Base-by-base conservation (phyloP, 2,888 invertebrate genomes). In the Acrobasis consociella region DNA sequence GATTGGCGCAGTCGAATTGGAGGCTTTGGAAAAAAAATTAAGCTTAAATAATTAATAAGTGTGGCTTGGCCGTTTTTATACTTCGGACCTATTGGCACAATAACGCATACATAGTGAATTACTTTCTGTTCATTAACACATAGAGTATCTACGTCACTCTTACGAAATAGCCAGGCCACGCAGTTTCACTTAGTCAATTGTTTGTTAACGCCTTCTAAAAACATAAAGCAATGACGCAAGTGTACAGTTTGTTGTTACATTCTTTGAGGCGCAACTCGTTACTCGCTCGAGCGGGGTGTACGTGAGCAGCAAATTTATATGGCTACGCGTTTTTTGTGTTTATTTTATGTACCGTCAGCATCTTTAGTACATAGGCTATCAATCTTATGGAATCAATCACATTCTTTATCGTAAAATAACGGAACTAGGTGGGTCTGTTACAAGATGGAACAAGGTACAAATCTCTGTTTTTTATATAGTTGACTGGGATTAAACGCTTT, bases 271-370 rank as follows among this genome's bases (percentile, higher is more conserved):
- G 7, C 39, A 56, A 16, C 55, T 56, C 55, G 39, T 42, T 56
- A 17, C 55, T 56, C 55, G 55, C 17, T 56, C 39, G 55, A 56
- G 55, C 39, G 42, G 39, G 16, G 39, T 56, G 42, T 56, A 56
- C 55, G 55, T 56, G 55, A 56, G 55, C 39, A 5, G 55, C 10
- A 37, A 56, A 56, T 16, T 42, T 56, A 55, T 56, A 56, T 39
- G 11, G 17, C 16, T 11, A 5, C 39, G 39, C 55, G 39, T 56
- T 10, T 56, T 39, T 5, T 16, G 5, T 39, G 39, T 56, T 9
- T 17, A 51, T 46, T 46, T 46, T 46, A 46, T 46, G 13, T 42
- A 39, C 16, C 17, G 55, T 16, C 55, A 56, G 55, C 39, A 39
- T 56, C n/a, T 16, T 42, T 9, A 17, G 2, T 38, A 39, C 38